Base-by-base conservation (phyloP, 35 echinoderm and acorn worm species). In the Stichopus chloronotus region DNA sequence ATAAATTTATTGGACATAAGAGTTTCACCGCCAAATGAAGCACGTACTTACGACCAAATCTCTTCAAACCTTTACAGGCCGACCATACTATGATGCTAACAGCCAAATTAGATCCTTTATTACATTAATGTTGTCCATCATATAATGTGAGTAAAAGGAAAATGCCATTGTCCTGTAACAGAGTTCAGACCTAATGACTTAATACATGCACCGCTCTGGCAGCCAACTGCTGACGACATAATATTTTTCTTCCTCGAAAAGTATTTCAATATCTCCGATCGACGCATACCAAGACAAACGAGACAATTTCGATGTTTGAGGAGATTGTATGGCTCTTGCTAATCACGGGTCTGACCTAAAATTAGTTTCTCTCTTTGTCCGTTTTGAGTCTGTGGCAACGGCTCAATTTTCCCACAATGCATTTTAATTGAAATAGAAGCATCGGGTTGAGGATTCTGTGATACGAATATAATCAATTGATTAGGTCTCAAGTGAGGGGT, bases 381-480 rank as follows among this genome's bases (percentile, higher is more conserved):
- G 61, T 65, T 65, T 65, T 19, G 0, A 65, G 61, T 65, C 61
- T 17, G 25, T 13, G 52, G 80, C 10, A 56, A 43, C 25, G 80
- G 11, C 12, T 54, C 14, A 10, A 8, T 83, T 83, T 83, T 52
- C 80, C 80, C 80, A 83, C 80, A 56, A 83, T 83, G 80, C 53
- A 83, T 83, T 55, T 83, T 83, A 83, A 83, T 83, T 83, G 80
- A 55, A 83, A 83, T 55, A 43, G 43, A 83, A 83, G 80, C 52
- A n/a, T 55, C 43, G 10, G 30, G 52, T 83, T 83, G 55, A 56
- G 25, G 52, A 83, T 83, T 56, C 80, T 7, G 55, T 14, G 52
- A 55, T 83, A 83, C 80, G 55, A 83, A 55, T 83, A 83, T 56
- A 83, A 83, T 83, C 80, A 83, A 83, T 83, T 83, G 53, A 83